Conservation (phyloP, 2,113 vertebrate species). For the Thinocorus orbignyianus region DNA sequence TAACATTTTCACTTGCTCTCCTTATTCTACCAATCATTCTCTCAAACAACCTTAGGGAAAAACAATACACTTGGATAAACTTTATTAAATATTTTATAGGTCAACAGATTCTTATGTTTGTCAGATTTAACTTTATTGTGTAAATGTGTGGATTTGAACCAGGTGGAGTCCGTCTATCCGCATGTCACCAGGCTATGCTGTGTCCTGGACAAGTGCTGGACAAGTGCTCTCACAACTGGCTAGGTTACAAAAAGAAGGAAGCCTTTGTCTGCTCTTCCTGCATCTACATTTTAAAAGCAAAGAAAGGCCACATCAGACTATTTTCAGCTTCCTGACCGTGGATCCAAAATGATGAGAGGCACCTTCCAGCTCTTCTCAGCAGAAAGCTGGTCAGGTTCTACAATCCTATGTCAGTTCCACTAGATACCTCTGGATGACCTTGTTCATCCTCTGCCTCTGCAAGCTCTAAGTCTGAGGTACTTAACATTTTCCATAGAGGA, state of each 20-base stretch:
- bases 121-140: not conserved
- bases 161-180: too few relatives aligned
- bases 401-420: not conserved
- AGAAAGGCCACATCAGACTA: not conserved
- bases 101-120: not conserved
- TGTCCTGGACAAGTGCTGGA: not conserved
- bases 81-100: not conserved
- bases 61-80: not conserved
- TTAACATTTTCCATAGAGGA: not conserved
- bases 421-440: not conserved
- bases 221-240: not conserved
- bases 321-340: not conserved
- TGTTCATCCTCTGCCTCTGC: not conserved
- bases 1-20: not conserved
- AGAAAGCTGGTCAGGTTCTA: not conserved
- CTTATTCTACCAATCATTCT: not conserved
- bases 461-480: not conserved
- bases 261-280: not conserved
- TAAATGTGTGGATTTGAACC: not conserved
- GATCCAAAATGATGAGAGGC: fast-evolving
- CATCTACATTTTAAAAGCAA: not conserved
- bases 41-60: not conserved
- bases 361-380: not conserved
- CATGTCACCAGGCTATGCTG: not conserved
- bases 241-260: not conserved